A percentile compares a stretch with the other conserved stretches of the same genome.
These are phyloP conservation scores for Drosophila orosa DNA, from an alignment of 1,140 invertebrate species.

Conservation along the genomic window DNA sequence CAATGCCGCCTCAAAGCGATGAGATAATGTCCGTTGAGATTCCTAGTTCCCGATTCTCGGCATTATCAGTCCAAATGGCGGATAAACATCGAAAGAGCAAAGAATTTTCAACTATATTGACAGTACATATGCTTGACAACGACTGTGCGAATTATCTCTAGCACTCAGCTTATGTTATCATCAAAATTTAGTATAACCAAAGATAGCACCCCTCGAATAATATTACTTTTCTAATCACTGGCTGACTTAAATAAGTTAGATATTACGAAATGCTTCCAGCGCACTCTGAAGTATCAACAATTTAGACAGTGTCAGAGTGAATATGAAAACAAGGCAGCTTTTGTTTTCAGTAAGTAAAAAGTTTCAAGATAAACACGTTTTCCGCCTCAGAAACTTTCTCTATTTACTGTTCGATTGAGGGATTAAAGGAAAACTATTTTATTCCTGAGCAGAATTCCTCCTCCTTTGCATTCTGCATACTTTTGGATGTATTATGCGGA, in stretches of 20 bases:
- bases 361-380: conserved; percentile 15
- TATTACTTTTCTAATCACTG: not conserved
- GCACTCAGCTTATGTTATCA: not conserved
- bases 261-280: not conserved
- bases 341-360: conserved; percentile 24
- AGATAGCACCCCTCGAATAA: too few species aligned
- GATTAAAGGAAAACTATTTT: conserved; percentile 33
- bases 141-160: not conserved
- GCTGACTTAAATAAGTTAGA: not conserved
- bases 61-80: not conserved
- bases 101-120: too few species aligned
- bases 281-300: too few species aligned
- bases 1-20: conserved; percentile 6
- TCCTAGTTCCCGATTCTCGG: not conserved
- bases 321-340: not conserved
- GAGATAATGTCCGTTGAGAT: not conserved
- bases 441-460: not conserved
- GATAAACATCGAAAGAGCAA: too few species aligned
- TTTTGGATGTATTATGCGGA: conserved; percentile 7
- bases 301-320: not conserved
- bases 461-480: not conserved
- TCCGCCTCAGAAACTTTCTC: conserved; percentile 32
- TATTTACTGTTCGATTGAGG: conserved; percentile 57
- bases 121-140: not conserved
- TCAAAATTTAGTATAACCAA: not conserved